A percentile compares a stretch with the other conserved stretches of the same genome.
Conservation (phyloP, 2,888 invertebrate species). For the Xanthia togata region DNA sequence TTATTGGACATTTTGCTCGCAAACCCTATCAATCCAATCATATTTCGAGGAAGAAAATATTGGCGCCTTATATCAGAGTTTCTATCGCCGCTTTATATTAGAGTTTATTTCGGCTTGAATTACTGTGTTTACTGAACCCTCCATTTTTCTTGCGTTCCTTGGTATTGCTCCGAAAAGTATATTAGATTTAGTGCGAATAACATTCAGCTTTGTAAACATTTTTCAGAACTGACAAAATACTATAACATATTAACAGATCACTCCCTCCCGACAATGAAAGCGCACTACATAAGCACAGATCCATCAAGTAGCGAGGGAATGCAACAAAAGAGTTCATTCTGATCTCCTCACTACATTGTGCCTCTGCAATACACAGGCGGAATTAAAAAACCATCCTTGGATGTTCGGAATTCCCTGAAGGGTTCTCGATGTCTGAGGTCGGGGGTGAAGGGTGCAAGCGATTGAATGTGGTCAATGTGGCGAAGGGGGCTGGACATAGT, state of each 20-base stretch:
- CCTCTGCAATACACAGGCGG: slow-evolving; percentile 77
- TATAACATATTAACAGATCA: slow-evolving; percentile 47
- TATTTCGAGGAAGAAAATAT: slow-evolving; percentile 25
- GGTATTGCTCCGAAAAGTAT: neutral
- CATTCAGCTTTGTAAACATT: neutral
- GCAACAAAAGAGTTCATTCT: slow-evolving; percentile 75
- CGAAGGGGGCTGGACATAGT: slow-evolving; percentile 72
- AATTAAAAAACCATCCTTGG: slow-evolving; percentile 82
- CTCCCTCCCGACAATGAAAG: slow-evolving; percentile 43
- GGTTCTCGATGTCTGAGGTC: slow-evolving; percentile 72
- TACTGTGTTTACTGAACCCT: neutral
- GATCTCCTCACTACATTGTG: slow-evolving; percentile 78
- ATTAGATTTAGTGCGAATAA: neutral
- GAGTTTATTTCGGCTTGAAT: slow-evolving; percentile 13
- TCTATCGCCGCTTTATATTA: slow-evolving; percentile 10
- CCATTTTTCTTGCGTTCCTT: neutral
- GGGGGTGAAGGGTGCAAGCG: slow-evolving; percentile 79
- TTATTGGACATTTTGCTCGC: slow-evolving; percentile 30
- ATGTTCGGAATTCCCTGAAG: slow-evolving; percentile 78
- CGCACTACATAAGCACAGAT: slow-evolving; percentile 28
- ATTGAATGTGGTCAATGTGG: slow-evolving; percentile 86
- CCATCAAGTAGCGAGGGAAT: slow-evolving; percentile 65
- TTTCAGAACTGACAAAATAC: slow-evolving; percentile 42
- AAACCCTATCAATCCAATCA: slow-evolving; percentile 27
- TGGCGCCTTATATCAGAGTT: slow-evolving; percentile 1